Evolutionary conservation across 2,888 invertebrate species (phyloP).

Genomic region (Eudasyphora cyanicolor): DNA sequence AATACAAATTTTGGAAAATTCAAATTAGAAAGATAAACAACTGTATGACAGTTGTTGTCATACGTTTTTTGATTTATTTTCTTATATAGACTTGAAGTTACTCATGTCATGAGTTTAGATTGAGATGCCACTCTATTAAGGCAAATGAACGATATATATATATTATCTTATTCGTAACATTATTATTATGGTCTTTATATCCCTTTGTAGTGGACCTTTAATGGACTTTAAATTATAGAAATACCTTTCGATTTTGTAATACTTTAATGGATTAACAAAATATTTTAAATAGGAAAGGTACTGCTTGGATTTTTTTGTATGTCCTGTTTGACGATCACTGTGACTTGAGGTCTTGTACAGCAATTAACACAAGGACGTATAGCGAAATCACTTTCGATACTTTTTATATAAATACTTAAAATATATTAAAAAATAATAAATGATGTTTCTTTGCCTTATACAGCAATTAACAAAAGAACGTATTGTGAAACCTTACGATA

Average conservation of each 20-base stretch:
- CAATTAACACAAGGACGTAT: slow-evolving; percentile 73
- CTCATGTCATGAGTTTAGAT: too few relatives aligned
- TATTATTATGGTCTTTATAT: too few relatives aligned
- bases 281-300: slow-evolving; percentile 12
- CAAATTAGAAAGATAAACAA: too few relatives aligned
- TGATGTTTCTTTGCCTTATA: slow-evolving; percentile 42
- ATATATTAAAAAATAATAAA: too few relatives aligned
- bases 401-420: not conserved
- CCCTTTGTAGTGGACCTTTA: too few relatives aligned
- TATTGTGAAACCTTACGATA: not conserved
- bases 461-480: slow-evolving; percentile 73
- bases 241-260: slow-evolving; percentile 24
- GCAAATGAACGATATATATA: too few relatives aligned
- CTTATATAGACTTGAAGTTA: too few relatives aligned
- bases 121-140: too few relatives aligned
- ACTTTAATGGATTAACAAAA: not conserved
- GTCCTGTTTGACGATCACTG: slow-evolving; percentile 73
- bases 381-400: not conserved
- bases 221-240: slow-evolving; percentile 33
- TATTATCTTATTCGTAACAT: too few relatives aligned
- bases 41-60: not conserved
- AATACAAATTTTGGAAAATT: too few relatives aligned
- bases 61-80: not conserved
- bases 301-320: slow-evolving; percentile 63
- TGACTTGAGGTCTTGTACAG: slow-evolving; percentile 60